Base-by-base conservation (phyloP, 2,888 invertebrate species). In the Hecatera dysodea region DNA sequence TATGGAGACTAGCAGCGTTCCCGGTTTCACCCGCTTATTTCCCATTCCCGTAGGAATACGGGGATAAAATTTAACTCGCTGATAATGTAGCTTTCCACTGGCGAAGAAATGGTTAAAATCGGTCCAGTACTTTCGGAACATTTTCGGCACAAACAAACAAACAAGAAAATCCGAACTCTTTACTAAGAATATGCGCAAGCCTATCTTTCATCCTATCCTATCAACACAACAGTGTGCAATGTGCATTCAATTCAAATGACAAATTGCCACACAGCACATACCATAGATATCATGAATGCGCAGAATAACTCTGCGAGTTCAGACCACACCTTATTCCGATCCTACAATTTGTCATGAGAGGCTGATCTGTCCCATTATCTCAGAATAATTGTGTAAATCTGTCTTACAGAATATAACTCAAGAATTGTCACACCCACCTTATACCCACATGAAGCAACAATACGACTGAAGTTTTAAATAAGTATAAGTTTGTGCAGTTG, bases 381-480 rank as follows among this genome's bases (percentile, higher is more conserved):
- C 39, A 39, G 33, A 57, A 57, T 52, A 11, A 67, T 59, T 67
- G n/a, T 52, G 15, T 65, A 53, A 60, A 70, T 69, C 63, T 52
- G 44, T 68, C 55, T 5, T 48, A 19, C 11, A 22, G 48, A 27
- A 39, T 56, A 44, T 65, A 39, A 27, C 48, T 76, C 36, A 57
- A 65, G 48, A 39, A 33, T 52, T 57, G 60, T 29, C 52, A 59
- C 72, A 29, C 78, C 65, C 63, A 77, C 71, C 15, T 0, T 22
- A 60, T 48, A 17, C 61, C 69, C 44, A 62, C 67, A 53, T 48
- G 33, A 22, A 72, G 52, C 59, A 57, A 70, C 60, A 61, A 70
- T 57, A 72, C 61, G 42, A 68, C 62, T 15, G 22, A 22, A 39
- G 56, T 70, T 65, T 60, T 62, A 78, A 72, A 74, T 78, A 65